phyloP scores from a whole-genome alignment of 2,888 invertebrate species.

The Phalera bucephala region DNA sequence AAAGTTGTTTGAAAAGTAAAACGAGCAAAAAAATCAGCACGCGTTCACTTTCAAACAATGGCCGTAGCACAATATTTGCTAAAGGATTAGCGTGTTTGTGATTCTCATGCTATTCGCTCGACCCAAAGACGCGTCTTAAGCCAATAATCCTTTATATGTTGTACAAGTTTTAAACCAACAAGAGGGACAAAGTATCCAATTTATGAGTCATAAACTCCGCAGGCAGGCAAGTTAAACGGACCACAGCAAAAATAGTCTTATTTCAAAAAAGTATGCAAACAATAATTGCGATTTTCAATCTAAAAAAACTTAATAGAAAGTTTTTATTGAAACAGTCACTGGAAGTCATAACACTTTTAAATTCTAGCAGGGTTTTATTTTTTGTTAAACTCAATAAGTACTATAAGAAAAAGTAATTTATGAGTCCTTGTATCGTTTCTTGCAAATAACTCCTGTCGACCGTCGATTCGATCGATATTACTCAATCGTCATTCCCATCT shows the following conservation, averaged over 20 bases:
- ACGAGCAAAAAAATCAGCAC: constrained; percentile 42
- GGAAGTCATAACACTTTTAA: background rate
- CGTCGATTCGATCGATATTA: background rate
- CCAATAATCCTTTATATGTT: constrained; percentile 15
- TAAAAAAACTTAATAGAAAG: constrained; percentile 10
- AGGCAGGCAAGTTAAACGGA: background rate
- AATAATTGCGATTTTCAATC: constrained; percentile 12
- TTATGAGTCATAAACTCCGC: constrained; percentile 1
- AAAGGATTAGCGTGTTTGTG: constrained; percentile 69
- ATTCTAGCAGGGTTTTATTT: background rate
- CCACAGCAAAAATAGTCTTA: background rate
- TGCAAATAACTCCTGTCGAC: background rate
- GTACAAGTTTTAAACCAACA: constrained; percentile 8
- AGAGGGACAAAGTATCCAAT: constrained; percentile 1
- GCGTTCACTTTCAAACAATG: constrained; percentile 65
- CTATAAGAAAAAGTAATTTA: background rate
- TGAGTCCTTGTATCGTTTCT: background rate
- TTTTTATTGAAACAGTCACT: constrained; percentile 15
- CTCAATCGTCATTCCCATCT: background rate
- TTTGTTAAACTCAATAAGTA: no score
- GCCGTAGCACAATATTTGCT: constrained; percentile 55
- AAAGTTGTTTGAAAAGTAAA: constrained; percentile 37
- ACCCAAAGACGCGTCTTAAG: constrained; percentile 19
- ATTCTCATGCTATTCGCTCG: constrained; percentile 58
- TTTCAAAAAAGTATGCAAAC: constrained; percentile 7